Base-by-base conservation (phyloP, 2,113 vertebrate species). In the Labeo rohita region DNA sequence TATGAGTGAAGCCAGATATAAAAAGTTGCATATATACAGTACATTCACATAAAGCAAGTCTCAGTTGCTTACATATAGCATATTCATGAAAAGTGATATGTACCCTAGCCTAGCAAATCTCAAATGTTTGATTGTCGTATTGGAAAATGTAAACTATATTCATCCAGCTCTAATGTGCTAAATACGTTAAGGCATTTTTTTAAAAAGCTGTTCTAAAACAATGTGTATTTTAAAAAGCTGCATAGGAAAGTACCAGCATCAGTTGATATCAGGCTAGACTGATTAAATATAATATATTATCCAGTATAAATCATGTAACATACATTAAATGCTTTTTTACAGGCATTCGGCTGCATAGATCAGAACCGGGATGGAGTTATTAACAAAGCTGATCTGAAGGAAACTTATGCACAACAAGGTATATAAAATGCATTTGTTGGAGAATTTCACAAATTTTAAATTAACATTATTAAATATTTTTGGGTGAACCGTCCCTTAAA, bases 321-420 rank as follows among this genome's bases (percentile, higher is more conserved):
- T 34, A 15, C 2, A 0, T 45, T 9, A 47, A 50, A 28, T 52
- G 72, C 81, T 15, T 73, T 73, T 61, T 61, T 54, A 1, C 84
- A 98, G 97, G 97, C 97, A 0, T 98, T 98, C 88, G 96, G 97
- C 79, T 97, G 96, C 89, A 97, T 98, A 4, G 96, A 97, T 92
- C 97, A 97, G 90, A 97, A 98, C 92, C 92, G 96, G 47, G 97
- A 98, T 0, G 96, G 97, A 8, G 95, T 97, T 50, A 97, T 98
- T 36, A 96, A 95, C 87, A 97, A 96, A 90, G 94, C 96, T 0
- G 97, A 98, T 91, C 91, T 97, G 45, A 96, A 88, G 90, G 96
- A 98, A 89, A 98, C 96, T 4, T 97, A 97, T 63, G 94, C 86
- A 87, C 97, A 98, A 87, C 94, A 97, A 0, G 97, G 97, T 98